phyloP scores from a whole-genome alignment of 2,113 vertebrate genomes.

The Brienomyrus longianalis region DNA sequence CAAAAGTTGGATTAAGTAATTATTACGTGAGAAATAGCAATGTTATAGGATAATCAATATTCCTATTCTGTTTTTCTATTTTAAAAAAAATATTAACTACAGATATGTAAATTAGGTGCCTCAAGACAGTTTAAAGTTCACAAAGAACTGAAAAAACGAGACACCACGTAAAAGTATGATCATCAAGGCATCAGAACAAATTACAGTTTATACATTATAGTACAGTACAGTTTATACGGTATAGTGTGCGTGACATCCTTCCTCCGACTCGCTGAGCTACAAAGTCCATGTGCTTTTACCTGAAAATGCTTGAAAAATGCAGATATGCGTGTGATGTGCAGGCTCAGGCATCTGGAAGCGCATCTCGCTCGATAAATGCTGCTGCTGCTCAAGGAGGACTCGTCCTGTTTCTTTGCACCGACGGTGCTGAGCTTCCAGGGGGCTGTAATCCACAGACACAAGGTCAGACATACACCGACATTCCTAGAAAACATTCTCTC shows the following conservation, averaged over 20 bases:
- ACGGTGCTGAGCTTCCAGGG: constrained; percentile 46
- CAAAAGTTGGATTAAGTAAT: not conserved
- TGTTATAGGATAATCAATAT: not conserved
- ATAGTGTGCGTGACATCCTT: not conserved
- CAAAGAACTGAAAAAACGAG: not conserved
- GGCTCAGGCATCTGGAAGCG: constrained; percentile 76
- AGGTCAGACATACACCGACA: constrained; percentile 39
- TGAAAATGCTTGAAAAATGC: constrained; percentile 68
- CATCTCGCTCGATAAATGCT: constrained; percentile 69
- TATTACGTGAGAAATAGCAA: not conserved
- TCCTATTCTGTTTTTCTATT: not conserved
- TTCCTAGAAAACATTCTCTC: constrained; percentile 44
- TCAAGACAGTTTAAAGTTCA: not conserved
- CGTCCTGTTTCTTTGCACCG: constrained; percentile 58
- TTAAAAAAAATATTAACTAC: not conserved
- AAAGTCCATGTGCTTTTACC: constrained; percentile 45
- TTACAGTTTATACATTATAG: not conserved
- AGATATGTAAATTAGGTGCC: not conserved
- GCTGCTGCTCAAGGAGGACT: constrained; percentile 51
- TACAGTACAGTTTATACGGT: no score
- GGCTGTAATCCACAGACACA: constrained; percentile 62
- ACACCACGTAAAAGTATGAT: not conserved
- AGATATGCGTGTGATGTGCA: constrained; percentile 75
- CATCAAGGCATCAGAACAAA: not conserved
- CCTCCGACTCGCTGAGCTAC: not conserved